Conservation (phyloP, 2,113 vertebrate genomes). For the Ptilonorhynchus violaceus region DNA sequence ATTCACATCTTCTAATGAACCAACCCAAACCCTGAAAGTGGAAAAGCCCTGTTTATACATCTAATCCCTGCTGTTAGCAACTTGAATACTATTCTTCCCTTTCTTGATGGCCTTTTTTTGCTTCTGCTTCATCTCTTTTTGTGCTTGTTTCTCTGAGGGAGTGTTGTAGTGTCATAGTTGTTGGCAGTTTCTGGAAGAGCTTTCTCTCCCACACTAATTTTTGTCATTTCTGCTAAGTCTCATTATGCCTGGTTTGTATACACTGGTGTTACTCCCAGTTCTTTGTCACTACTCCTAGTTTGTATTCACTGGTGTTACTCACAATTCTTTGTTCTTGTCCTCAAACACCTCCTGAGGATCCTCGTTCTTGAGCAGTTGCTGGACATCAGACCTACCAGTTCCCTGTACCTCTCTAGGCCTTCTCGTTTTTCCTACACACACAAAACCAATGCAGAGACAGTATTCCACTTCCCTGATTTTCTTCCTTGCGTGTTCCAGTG, state of each 20-base stretch:
- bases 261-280: background rate
- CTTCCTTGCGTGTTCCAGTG: background rate
- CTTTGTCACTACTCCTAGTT: background rate
- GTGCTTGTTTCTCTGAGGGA: background rate
- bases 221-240: background rate
- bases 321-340: background rate
- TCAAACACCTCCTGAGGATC: background rate
- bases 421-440: fast-evolving
- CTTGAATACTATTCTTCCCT: background rate
- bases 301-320: background rate
- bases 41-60: background rate
- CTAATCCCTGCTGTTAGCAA: background rate
- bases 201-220: background rate
- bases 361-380: background rate
- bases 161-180: background rate
- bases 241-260: background rate
- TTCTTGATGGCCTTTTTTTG: background rate
- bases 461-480: background rate
- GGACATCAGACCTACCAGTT: background rate
- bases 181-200: background rate
- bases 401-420: background rate
- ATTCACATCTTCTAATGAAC: background rate
- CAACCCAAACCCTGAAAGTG: background rate
- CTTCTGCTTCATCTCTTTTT: background rate
- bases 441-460: background rate